A percentile compares a stretch with the other conserved stretches of the same genome.
phyloP scores from a whole-genome alignment of 2,113 vertebrate genomes.

The Macaca mulatta region DNA sequence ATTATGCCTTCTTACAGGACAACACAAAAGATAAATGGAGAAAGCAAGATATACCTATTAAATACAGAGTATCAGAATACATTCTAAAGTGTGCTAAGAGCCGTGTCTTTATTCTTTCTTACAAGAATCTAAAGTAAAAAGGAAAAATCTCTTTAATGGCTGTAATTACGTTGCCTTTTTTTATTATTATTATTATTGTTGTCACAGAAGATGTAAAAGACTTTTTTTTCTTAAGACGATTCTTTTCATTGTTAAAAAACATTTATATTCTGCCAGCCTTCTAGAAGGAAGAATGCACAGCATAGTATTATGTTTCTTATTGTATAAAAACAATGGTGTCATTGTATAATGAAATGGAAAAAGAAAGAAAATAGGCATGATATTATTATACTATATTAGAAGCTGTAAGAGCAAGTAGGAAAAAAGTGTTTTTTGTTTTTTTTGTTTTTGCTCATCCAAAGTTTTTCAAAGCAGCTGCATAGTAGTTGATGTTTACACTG shows the following conservation, averaged over 20 bases:
- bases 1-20: conserved; percentile 27
- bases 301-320: conserved; percentile 46
- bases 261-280: conserved; percentile 43
- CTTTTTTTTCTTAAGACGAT: conserved; percentile 61
- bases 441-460: conserved; percentile 64
- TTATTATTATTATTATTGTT: conserved; percentile 43
- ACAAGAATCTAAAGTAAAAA: conserved; percentile 37
- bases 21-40: conserved; percentile 69
- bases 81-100: conserved; percentile 51
- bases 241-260: conserved; percentile 53
- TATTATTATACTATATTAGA: conserved; percentile 67
- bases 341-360: conserved; percentile 66
- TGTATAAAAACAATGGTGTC: conserved; percentile 50
- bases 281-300: conserved; percentile 38
- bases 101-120: conserved; percentile 49
- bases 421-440: conserved; percentile 62
- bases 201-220: conserved; percentile 57
- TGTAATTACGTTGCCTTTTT: conserved; percentile 51
- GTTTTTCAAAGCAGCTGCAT: conserved; percentile 61
- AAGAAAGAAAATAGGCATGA: conserved; percentile 64
- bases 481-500: conserved; percentile 52
- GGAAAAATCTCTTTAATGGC: conserved; percentile 66
- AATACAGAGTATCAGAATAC: conserved; percentile 62
- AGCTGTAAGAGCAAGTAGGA: conserved; percentile 63
- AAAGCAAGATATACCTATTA: conserved; percentile 66